Evolutionary conservation across 2,888 invertebrate species (phyloP), one percentile per base, ranked within the genome.

Genomic region (Tethea ocularis): DNA sequence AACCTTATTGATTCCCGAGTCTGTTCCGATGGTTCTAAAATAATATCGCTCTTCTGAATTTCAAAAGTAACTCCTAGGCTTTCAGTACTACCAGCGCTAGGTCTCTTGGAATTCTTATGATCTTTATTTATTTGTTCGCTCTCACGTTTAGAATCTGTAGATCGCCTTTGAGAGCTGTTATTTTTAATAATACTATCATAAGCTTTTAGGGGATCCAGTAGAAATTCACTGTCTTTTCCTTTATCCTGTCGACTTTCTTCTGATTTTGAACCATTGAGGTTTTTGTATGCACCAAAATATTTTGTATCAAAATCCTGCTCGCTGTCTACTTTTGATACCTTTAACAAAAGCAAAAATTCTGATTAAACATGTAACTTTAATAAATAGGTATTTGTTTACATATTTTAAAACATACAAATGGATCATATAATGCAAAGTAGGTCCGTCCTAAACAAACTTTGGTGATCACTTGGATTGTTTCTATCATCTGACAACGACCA

Each of bases 401-500:
- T 20, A 1, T 10, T 10, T 46, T 24, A 26, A 5, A 41, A 82
- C 87, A 64, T 80, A 90, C 92, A 67, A 84, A 89, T 13, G 94
- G 90, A 72, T 93, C 87, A 62, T 93, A 89, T 2, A 94, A 77
- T n/a, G 84, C 74, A 61, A 93, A 94, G 63, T 78, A 86, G 36
- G 79, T 84, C 60, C 83, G 87, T 4, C 87, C 85, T 10, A 86
- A 74, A 29, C 73, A 80, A 52, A 77, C 77, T 36, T 79, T 80
- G 46, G 90, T 84, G 20, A 83, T 76, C 41, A 94, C 83, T 71
- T 92, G 78, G 59, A 95, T 79, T 24, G 94, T 91, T 71, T 95
- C 95, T 62, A 95, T 94, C 82, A 95, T 91, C 75, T 93, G 93
- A 72, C 94, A 94, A 59, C 89, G 91, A 1, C 95, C 95, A 46